Conservation (phyloP, 2,113 vertebrate genomes). For the Capreolus pygargus region DNA sequence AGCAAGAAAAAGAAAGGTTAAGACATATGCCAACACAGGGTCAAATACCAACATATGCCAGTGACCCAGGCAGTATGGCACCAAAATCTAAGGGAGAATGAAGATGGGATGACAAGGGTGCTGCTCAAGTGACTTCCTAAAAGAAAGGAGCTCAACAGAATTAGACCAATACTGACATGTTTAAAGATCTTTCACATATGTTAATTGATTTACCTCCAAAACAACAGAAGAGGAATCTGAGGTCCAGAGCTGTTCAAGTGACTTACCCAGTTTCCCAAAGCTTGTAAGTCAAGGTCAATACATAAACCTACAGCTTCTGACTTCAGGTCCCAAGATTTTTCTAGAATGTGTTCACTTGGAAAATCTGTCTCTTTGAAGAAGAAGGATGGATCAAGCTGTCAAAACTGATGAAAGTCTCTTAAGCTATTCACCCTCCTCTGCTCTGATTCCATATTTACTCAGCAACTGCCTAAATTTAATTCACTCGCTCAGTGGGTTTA, state of each 20-base stretch:
- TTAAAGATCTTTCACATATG: not conserved
- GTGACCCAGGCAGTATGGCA: not conserved
- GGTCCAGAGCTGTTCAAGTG: not conserved
- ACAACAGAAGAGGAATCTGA: not conserved
- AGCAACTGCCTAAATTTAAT: slow-evolving; percentile 49
- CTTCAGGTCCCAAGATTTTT: not conserved
- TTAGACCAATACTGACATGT: not conserved
- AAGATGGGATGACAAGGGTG: not conserved
- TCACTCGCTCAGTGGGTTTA: not conserved
- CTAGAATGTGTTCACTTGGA: not conserved
- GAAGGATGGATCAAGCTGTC: slow-evolving; percentile 8
- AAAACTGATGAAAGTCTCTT: slow-evolving; percentile 40
- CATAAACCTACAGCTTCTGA: not conserved
- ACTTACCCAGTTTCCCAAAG: not conserved
- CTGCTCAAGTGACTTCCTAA: not conserved
- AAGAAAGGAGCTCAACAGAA: not conserved
- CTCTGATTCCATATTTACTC: slow-evolving; percentile 50
- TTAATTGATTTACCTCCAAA: not conserved
- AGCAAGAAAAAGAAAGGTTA: not conserved
- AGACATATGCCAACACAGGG: not conserved
- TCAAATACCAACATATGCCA: not conserved
- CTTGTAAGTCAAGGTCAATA: slow-evolving; percentile 31
- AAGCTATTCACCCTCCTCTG: slow-evolving; percentile 34
- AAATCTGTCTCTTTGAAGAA: slow-evolving; percentile 46
- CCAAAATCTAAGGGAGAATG: not conserved